These are phyloP conservation scores for Spongilla lacustris DNA, from an alignment of 37 sponge, comb jelly and placozoan genomes.

Conservation along the genomic window DNA sequence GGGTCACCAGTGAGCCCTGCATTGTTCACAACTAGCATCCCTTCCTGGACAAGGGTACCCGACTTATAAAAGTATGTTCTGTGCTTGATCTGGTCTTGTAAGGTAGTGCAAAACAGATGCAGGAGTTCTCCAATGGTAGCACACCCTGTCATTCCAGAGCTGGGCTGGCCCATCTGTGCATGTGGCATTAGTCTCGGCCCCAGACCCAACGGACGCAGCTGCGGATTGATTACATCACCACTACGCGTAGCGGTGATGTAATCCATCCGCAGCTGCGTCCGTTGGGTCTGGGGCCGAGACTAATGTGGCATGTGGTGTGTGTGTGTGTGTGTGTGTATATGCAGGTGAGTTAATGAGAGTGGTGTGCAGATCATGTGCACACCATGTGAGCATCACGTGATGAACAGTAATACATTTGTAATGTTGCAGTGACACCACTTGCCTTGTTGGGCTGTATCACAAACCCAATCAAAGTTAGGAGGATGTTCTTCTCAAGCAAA, in stretches of 20 bases:
- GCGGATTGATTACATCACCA: too few relatives aligned
- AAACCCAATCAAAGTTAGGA: slow-evolving; percentile 70
- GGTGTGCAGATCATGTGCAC: not conserved
- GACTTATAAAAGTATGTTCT: slow-evolving; percentile 83
- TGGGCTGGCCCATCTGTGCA: not conserved
- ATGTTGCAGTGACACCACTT: not conserved
- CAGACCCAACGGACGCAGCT: too few relatives aligned
- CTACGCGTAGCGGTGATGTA: too few relatives aligned
- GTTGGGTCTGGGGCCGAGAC: too few relatives aligned
- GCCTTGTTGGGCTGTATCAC: slow-evolving; percentile 86
- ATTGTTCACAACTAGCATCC: slow-evolving; percentile 74
- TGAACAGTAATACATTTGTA: not conserved
- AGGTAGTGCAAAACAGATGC: slow-evolving; percentile 58
- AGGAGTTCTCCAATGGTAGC: slow-evolving; percentile 70
- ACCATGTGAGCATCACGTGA: too few relatives aligned
- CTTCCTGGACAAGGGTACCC: slow-evolving; percentile 67
- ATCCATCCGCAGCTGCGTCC: too few relatives aligned
- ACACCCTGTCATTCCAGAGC: slow-evolving; percentile 25
- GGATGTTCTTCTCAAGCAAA: slow-evolving; percentile 77
- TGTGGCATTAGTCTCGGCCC: too few relatives aligned
- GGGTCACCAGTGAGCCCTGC: slow-evolving; percentile 75
- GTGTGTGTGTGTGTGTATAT: not conserved
- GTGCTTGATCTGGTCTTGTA: slow-evolving; percentile 77
- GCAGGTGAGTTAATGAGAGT: not conserved
- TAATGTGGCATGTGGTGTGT: too few relatives aligned